Evolutionary conservation across 2,113 vertebrate genomes (phyloP).

Genomic region (Lampris megalopsis): DNA sequence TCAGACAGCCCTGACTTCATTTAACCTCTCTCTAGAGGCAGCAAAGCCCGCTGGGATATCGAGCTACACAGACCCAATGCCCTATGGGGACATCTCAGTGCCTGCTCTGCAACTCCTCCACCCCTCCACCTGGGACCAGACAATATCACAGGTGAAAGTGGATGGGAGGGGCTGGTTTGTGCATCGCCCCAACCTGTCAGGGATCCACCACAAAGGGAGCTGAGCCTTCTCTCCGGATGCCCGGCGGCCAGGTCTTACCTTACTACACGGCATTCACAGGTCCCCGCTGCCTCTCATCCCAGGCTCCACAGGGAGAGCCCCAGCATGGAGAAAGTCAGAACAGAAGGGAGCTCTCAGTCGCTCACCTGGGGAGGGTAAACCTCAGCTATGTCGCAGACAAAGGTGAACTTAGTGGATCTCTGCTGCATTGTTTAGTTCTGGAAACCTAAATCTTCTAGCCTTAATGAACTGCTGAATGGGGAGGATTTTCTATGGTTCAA

Average conservation of each 20-base stretch:
- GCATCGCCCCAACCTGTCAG: slow-evolving; percentile 76
- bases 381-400: slow-evolving; percentile 79
- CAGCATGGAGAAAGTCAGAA: slow-evolving; percentile 62
- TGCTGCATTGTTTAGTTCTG: slow-evolving; percentile 73
- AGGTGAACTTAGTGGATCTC: slow-evolving; percentile 79
- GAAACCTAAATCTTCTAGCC: slow-evolving; percentile 79
- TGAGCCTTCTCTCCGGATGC: slow-evolving; percentile 73
- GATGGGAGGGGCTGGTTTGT: slow-evolving; percentile 70
- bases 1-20: slow-evolving; percentile 80
- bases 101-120: slow-evolving; percentile 59
- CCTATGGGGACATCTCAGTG: slow-evolving; percentile 74
- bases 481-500: slow-evolving; percentile 76
- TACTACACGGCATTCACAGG: slow-evolving; percentile 69
- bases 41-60: slow-evolving; percentile 76
- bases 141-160: slow-evolving; percentile 82
- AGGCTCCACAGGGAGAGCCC: slow-evolving; percentile 62
- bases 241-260: slow-evolving; percentile 74
- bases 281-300: slow-evolving; percentile 60
- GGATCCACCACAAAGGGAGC: slow-evolving; percentile 74
- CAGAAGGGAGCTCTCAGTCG: slow-evolving; percentile 65
- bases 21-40: slow-evolving; percentile 81
- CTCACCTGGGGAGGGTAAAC: slow-evolving; percentile 80
- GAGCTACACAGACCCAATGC: slow-evolving; percentile 75
- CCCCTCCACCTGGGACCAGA: slow-evolving; percentile 66
- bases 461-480: slow-evolving; percentile 77